Conservation (phyloP, 2,888 invertebrate genomes). For the Elgonia sp. region DNA sequence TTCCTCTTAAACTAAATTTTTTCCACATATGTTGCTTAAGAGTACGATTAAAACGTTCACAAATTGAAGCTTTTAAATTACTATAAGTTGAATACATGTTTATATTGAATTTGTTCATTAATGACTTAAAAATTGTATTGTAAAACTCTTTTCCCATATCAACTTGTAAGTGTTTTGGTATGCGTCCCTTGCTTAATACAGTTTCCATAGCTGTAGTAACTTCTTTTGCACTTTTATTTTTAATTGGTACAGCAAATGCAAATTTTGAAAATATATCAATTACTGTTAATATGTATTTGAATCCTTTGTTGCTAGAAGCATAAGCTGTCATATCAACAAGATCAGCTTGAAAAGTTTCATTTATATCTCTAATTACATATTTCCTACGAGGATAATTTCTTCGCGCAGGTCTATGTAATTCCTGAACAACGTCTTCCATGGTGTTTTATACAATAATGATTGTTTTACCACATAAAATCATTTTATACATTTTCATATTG, state of each 20-base stretch:
- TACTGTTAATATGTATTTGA: constrained; percentile 83
- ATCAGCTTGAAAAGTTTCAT: constrained; percentile 76
- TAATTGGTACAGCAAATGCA: constrained; percentile 78
- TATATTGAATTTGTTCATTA: constrained; percentile 45
- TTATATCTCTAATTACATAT: constrained; percentile 83
- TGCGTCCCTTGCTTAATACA: constrained; percentile 49
- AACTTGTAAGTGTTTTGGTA: constrained; percentile 68
- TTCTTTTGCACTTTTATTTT: constrained; percentile 76
- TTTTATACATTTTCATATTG: too few species aligned
- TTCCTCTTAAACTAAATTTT: constrained; percentile 25
- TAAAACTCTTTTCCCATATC: too few species aligned
- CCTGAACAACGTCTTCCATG: constrained; percentile 77
- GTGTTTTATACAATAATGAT: too few species aligned
- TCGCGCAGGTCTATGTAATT: constrained; percentile 83
- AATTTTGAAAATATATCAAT: constrained; percentile 83
- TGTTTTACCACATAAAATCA: too few species aligned
- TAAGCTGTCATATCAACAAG: constrained; percentile 69
- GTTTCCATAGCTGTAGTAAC: constrained; percentile 77
- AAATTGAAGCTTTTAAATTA: constrained; percentile 54
- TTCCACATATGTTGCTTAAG: constrained; percentile 35
- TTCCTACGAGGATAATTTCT: constrained; percentile 83
- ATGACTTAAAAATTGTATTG: constrained; percentile 29
- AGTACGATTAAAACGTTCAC: constrained; percentile 46
- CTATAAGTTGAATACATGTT: constrained; percentile 29
- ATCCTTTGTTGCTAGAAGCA: constrained; percentile 75